Conservation (phyloP, 2,113 vertebrate genomes). For the Colius striatus region DNA sequence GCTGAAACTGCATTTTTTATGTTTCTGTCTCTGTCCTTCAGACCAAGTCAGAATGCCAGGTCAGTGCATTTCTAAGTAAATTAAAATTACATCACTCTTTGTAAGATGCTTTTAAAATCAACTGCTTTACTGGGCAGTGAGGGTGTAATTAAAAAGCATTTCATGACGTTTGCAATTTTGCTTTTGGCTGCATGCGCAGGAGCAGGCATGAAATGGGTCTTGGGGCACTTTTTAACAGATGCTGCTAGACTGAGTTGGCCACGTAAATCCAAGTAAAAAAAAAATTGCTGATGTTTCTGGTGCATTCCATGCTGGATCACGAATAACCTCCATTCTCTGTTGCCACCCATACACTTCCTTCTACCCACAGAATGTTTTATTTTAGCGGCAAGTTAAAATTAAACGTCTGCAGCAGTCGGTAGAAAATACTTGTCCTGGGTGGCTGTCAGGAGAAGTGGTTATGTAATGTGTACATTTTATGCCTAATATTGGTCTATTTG, state of each 20-base stretch:
- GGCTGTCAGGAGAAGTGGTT: not conserved
- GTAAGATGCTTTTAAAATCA: not conserved
- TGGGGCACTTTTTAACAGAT: not conserved
- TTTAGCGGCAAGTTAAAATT: constrained; percentile 7
- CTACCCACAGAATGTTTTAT: not conserved
- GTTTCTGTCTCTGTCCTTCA: not conserved
- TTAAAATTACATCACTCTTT: not conserved
- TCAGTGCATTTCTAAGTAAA: not conserved
- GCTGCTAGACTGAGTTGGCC: not conserved
- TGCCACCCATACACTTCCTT: not conserved
- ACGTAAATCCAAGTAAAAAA: not conserved
- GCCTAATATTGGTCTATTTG: not conserved
- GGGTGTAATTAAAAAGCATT: not conserved
- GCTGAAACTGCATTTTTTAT: not conserved
- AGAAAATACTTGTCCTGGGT: not conserved
- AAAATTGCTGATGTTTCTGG: not conserved
- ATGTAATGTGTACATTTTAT: not conserved
- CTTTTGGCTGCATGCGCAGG: not conserved
- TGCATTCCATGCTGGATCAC: not conserved
- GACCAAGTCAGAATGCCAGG: not conserved
- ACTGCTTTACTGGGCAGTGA: not conserved
- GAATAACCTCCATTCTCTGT: not conserved
- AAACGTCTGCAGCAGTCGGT: not conserved
- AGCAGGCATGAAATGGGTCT: not conserved
- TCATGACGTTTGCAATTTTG: rapidly evolving